These are phyloP conservation scores for Fregata magnificens DNA, from an alignment of 2,113 vertebrate species.

Conservation along the genomic window DNA sequence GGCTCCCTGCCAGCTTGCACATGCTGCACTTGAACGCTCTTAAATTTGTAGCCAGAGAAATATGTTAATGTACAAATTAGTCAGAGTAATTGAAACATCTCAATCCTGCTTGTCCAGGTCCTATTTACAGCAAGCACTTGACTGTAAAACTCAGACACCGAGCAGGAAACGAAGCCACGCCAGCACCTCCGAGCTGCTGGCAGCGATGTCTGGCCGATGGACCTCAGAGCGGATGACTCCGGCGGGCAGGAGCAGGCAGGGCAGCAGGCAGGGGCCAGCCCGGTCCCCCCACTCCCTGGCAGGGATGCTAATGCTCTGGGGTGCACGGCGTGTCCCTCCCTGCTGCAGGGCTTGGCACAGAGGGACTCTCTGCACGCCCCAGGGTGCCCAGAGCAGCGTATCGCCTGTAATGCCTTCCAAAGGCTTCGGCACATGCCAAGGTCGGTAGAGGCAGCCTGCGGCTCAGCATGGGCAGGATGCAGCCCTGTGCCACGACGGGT, in stretches of 20 bases:
- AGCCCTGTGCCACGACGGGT: rapidly evolving
- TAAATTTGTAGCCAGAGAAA: background rate
- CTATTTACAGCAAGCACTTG: background rate
- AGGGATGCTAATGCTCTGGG: background rate
- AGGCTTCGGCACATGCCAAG: rapidly evolving
- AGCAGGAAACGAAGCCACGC: background rate
- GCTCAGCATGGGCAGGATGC: background rate
- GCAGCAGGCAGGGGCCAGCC: background rate
- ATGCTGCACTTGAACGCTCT: background rate
- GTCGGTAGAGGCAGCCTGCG: background rate
- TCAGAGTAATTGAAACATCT: background rate
- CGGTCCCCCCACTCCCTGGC: background rate
- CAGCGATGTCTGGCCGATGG: rapidly evolving
- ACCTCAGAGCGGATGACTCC: rapidly evolving
- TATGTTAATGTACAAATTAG: background rate
- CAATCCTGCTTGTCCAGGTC: background rate
- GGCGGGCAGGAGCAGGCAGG: rapidly evolving
- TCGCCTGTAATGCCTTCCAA: rapidly evolving
- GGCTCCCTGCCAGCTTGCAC: background rate
- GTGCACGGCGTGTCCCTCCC: rapidly evolving
- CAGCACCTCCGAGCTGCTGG: rapidly evolving
- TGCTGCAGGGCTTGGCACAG: background rate
- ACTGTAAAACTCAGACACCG: background rate
- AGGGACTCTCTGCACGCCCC: rapidly evolving
- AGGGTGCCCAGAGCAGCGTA: background rate